phyloP scores from a whole-genome alignment of 2,113 vertebrate genomes.

The Lasiurus borealis region DNA sequence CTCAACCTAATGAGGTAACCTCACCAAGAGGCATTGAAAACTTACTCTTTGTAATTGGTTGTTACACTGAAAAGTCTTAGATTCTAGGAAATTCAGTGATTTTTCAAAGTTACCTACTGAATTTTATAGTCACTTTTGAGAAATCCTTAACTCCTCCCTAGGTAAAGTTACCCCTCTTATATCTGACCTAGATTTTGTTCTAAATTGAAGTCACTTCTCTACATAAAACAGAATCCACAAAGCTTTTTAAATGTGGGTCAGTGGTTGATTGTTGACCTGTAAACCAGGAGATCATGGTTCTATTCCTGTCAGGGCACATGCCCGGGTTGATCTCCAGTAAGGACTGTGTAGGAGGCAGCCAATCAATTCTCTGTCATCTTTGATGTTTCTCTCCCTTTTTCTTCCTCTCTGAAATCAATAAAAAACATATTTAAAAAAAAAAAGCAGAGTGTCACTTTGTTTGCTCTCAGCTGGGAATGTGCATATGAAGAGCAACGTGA shows the following conservation, averaged over 20 bases:
- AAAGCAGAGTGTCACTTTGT: not conserved
- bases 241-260: not conserved
- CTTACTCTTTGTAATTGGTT: rapidly evolving
- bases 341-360: no score
- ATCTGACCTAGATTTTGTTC: not conserved
- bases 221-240: not conserved
- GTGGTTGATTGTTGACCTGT: no score
- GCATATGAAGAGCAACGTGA: not conserved
- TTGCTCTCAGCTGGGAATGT: not conserved
- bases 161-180: not conserved
- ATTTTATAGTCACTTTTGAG: not conserved
- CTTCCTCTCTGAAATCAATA: no score
- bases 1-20: constrained; percentile 92
- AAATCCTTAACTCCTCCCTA: not conserved
- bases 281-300: no score
- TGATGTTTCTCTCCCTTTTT: no score
- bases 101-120: constrained; percentile 29
- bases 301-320: no score
- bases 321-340: no score
- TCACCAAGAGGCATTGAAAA: not conserved
- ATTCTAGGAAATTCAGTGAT: not conserved
- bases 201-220: constrained; percentile 35
- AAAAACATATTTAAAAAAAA: not conserved
- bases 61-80: not conserved
- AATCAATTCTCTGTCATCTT: no score